Percentiles rank a stretch among this genome's conserved stretches.
phyloP scores from a whole-genome alignment of 2,113 vertebrate species.

The Crotalus horridus region DNA sequence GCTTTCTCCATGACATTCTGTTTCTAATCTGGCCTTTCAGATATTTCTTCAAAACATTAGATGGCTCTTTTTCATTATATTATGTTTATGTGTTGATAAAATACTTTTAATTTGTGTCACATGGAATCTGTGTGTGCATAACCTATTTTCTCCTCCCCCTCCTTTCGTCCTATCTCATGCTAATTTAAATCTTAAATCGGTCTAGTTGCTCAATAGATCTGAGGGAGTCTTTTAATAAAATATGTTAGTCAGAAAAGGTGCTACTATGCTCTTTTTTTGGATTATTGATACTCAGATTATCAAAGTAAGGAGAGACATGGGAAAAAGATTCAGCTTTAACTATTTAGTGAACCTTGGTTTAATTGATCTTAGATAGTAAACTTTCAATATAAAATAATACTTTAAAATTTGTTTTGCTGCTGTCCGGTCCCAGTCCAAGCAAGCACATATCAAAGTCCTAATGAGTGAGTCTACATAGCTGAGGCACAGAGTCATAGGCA shows the following conservation, averaged over 20 bases:
- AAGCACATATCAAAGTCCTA: background rate
- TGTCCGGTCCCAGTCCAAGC: background rate
- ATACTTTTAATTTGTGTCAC: background rate
- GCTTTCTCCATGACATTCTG: background rate
- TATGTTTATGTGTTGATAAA: background rate
- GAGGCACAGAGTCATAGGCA: background rate
- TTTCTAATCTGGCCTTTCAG: background rate
- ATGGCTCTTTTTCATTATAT: constrained; percentile 43
- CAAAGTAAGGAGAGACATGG: background rate
- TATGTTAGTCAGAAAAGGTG: background rate
- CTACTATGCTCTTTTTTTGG: background rate
- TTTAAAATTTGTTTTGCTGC: background rate
- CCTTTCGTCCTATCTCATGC: background rate
- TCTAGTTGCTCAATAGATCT: background rate
- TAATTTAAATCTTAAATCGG: background rate
- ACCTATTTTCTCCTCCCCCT: background rate
- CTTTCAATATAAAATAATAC: background rate
- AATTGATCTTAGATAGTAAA: background rate
- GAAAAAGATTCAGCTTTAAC: background rate
- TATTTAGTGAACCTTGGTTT: background rate
- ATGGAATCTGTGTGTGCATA: background rate
- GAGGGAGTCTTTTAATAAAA: background rate
- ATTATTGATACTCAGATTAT: background rate
- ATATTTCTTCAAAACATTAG: background rate
- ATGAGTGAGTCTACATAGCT: background rate